Evolutionary conservation across 2,888 invertebrate genomes (phyloP).

Genomic region (Tupiocoris notatus): DNA sequence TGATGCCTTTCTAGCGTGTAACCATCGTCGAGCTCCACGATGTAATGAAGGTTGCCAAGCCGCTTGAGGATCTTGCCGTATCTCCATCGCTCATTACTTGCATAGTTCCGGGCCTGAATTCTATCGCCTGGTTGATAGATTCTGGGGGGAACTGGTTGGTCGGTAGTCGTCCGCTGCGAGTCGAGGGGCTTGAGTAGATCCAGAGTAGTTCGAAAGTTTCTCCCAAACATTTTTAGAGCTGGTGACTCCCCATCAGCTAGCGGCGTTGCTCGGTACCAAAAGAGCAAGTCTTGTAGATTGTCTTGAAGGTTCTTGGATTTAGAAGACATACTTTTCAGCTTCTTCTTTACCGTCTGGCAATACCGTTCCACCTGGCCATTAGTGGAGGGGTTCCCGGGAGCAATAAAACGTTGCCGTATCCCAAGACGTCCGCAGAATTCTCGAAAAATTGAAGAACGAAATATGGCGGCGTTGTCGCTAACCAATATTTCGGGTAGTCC

Average conservation of each 20-base stretch:
- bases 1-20: not conserved
- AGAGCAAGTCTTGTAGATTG: not conserved
- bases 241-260: not conserved
- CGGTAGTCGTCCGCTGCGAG: not conserved
- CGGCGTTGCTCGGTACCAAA: not conserved
- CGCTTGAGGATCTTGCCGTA: not conserved
- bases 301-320: not conserved
- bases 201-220: not conserved
- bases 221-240: not conserved
- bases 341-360: conserved; percentile 3
- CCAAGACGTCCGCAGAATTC: conserved; percentile 40
- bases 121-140: not conserved
- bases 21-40: not conserved
- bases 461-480: conserved; percentile 47
- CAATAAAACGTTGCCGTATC: conserved; percentile 40
- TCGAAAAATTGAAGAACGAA: conserved; percentile 43
- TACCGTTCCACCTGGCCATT: conserved; percentile 48
- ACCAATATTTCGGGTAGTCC: conserved; percentile 41
- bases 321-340: not conserved
- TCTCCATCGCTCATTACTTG: not conserved
- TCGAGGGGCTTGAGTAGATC: not conserved
- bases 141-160: not conserved
- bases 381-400: conserved; percentile 47
- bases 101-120: not conserved
- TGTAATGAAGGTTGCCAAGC: not conserved